Evolutionary conservation across 2,797 vertebrate genomes (phyloP), one percentile per base, ranked within the genome.

Genomic region (Sylvilagus floridanus): DNA sequence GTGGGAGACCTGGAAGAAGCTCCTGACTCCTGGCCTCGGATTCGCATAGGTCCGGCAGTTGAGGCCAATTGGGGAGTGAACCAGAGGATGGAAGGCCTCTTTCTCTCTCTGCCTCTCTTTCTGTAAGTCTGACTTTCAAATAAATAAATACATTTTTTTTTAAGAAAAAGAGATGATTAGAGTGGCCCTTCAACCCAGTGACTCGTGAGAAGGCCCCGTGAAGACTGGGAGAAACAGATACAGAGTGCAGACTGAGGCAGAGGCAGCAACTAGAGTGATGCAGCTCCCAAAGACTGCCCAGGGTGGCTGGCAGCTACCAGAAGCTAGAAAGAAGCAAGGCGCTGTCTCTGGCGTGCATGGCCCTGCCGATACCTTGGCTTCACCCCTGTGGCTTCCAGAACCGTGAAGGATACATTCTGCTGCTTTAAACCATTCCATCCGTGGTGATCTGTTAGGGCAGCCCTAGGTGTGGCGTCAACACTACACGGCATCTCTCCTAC

Each of bases 121-220:
- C 42, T 47, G 42, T 47, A 47, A 47, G 8, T 47, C 42, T 42
- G 42, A 42, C 42, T 47, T 47, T 47, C 42, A 47, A 47, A 47
- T 47, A 47, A 42, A 42, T 42, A 42, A 47, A 47, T 47, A 47
- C 9, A 37, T 37, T 35, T 47, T 9, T 9, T 47, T 47, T 47
- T 9, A 10, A 47, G 9, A 42, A 47, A 47, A 42, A 47, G 8
- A 47, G 42, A 47, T 9, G 19, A 81, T 50, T n/a, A 66, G 75
- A 24, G 13, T 57, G 84, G 14, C 60, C 62, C 42, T 47, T 83
- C 14, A 47, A 83, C 47, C 21, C 54, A 54, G 6, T 37, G 47
- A 65, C 16, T 14, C 1, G 14, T 32, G 22, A 78, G 52, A 95
- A 87, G 60, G 52, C n/a, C 85, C 76, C 11, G 62, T 87, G 77